These are phyloP conservation scores for Pyrrhia umbra DNA, from an alignment of 2,888 invertebrate genomes.

Conservation along the genomic window DNA sequence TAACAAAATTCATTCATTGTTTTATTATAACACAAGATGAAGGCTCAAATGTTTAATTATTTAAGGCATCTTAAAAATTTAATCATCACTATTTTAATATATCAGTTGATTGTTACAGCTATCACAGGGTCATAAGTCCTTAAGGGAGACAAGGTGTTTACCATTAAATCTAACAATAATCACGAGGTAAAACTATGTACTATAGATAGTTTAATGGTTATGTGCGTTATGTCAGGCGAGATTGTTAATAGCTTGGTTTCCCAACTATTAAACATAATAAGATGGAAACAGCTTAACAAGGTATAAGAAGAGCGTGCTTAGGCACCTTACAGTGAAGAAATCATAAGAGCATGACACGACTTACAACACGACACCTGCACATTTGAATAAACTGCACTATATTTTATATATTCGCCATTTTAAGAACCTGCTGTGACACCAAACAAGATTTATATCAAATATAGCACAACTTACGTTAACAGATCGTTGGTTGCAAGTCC, in stretches of 20 bases:
- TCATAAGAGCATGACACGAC: constrained; percentile 7
- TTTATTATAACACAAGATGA: constrained; percentile 12
- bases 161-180: constrained; percentile 54
- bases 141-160: constrained; percentile 41
- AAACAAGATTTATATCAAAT: constrained; percentile 5
- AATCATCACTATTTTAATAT: constrained; percentile 36
- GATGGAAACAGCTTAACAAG: constrained; percentile 3
- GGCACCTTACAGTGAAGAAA: background rate
- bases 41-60: constrained; percentile 28
- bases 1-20: constrained; percentile 1
- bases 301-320: background rate
- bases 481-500: constrained; percentile 21
- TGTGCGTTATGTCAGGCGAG: constrained; percentile 41
- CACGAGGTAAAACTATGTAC: constrained; percentile 56
- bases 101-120: constrained; percentile 53
- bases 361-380: constrained; percentile 19
- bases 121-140: constrained; percentile 57
- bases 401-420: constrained; percentile 1
- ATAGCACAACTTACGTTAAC: constrained; percentile 19
- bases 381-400: constrained; percentile 7
- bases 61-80: constrained; percentile 51
- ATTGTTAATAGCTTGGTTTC: constrained; percentile 12
- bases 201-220: constrained; percentile 45
- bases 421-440: background rate
- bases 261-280: constrained; percentile 4